A percentile compares a stretch with the other conserved stretches of the same genome.
Conservation (phyloP, 2,113 vertebrate genomes). For the Clarias gariepinus region DNA sequence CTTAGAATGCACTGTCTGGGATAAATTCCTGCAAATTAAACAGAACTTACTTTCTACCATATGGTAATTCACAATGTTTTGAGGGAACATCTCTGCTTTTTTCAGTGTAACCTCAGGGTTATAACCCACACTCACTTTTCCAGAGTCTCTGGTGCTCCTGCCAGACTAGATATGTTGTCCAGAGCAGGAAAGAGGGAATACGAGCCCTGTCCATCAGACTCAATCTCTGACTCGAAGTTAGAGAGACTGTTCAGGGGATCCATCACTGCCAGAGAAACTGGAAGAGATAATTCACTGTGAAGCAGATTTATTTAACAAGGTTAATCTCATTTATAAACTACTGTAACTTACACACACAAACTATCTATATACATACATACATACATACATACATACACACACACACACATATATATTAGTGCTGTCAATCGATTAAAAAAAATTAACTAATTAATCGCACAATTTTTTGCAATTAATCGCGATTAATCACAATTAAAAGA, state of each 20-base stretch:
- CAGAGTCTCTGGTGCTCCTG: slow-evolving; percentile 70
- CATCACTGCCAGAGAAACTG: slow-evolving; percentile 59
- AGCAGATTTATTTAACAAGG: not conserved
- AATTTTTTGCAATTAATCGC: too few species aligned
- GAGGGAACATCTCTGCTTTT: not conserved
- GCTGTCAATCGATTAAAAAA: too few species aligned
- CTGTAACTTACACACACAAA: too few species aligned
- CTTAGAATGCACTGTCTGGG: not conserved
- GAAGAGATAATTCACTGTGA: too few species aligned
- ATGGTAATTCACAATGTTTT: not conserved
- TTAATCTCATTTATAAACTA: not conserved
- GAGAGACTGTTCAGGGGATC: slow-evolving; percentile 73
- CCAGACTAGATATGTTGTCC: slow-evolving; percentile 74
- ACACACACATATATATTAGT: too few species aligned
- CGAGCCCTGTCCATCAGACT: slow-evolving; percentile 74
- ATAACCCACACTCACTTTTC: slow-evolving; percentile 65
- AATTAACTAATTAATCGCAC: too few species aligned
- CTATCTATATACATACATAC: not conserved
- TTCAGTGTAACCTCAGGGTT: not conserved
- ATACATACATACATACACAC: too few species aligned
- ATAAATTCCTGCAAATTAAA: not conserved
- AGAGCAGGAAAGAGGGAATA: slow-evolving; percentile 79
- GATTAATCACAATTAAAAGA: too few species aligned
- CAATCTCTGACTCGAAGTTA: slow-evolving; percentile 79
- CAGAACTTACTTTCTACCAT: not conserved